Percentiles rank a stretch among this genome's conserved stretches.
phyloP scores from a whole-genome alignment of 2,113 vertebrate genomes.

The Rhynchopsitta pachyrhyncha region DNA sequence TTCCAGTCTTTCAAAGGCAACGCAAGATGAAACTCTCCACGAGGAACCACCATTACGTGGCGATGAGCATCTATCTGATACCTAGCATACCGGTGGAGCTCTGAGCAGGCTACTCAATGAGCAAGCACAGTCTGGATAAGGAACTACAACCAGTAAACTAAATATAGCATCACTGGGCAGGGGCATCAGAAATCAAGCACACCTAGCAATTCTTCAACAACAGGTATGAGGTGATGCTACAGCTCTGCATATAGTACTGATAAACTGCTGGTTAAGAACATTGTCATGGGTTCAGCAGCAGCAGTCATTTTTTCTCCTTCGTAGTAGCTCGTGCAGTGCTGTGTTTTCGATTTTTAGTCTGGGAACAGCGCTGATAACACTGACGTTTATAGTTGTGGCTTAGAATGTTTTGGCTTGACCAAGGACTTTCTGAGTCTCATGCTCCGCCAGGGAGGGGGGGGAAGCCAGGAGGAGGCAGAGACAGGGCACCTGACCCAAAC shows the following conservation, averaged over 20 bases:
- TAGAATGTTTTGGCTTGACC: too few relatives aligned
- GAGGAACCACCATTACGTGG: rapidly evolving
- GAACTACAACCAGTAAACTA: background rate
- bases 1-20: background rate
- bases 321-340: too few relatives aligned
- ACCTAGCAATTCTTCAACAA: background rate
- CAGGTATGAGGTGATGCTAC: background rate
- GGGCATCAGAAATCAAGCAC: background rate
- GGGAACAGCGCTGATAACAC: too few relatives aligned
- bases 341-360: too few relatives aligned
- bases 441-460: too few relatives aligned
- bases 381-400: too few relatives aligned
- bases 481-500: too few relatives aligned
- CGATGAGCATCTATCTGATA: background rate
- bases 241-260: background rate
- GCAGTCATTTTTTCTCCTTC: too few relatives aligned
- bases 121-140: background rate
- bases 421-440: too few relatives aligned
- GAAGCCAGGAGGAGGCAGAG: too few relatives aligned
- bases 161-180: background rate
- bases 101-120: background rate
- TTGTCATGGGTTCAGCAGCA: too few relatives aligned
- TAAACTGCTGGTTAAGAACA: background rate
- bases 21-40: background rate
- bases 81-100: background rate